Conservation (phyloP, 1,140 invertebrate genomes). For the Portunus trituberculatus region DNA sequence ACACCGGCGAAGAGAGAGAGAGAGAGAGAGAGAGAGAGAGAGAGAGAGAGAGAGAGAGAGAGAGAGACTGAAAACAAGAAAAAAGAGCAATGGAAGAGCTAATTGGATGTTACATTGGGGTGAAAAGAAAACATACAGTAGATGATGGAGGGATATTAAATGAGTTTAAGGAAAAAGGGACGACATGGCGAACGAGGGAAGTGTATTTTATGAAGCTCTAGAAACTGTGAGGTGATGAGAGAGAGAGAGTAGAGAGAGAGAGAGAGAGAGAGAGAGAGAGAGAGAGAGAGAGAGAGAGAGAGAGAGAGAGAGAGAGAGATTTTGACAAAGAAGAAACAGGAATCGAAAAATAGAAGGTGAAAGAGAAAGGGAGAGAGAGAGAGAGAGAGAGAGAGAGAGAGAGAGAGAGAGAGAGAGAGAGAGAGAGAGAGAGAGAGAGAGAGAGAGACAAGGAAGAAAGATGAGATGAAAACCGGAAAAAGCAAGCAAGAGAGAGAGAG, state of each 20-base stretch:
- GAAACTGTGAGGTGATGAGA: background rate
- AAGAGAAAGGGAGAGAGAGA: background rate
- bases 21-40: too few relatives aligned
- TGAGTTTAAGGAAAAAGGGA: too few relatives aligned
- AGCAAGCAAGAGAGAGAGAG: background rate
- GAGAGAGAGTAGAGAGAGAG: background rate
- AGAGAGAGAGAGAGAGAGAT: too few relatives aligned
- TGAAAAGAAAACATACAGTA: too few relatives aligned
- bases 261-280: background rate
- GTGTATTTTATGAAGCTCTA: too few relatives aligned
- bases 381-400: background rate
- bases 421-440: background rate
- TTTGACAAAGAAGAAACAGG: background rate
- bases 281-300: background rate
- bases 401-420: background rate
- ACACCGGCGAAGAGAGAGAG: too few relatives aligned
- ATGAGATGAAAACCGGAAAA: background rate
- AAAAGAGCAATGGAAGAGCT: too few relatives aligned
- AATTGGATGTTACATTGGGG: too few relatives aligned
- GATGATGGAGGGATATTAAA: too few relatives aligned
- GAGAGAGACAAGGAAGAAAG: background rate
- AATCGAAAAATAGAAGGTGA: background rate
- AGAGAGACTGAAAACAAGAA: too few relatives aligned
- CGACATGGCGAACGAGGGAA: too few relatives aligned
- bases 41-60: too few relatives aligned